phyloP scores from a whole-genome alignment of 2,113 vertebrate genomes.

The Channa maculata region DNA sequence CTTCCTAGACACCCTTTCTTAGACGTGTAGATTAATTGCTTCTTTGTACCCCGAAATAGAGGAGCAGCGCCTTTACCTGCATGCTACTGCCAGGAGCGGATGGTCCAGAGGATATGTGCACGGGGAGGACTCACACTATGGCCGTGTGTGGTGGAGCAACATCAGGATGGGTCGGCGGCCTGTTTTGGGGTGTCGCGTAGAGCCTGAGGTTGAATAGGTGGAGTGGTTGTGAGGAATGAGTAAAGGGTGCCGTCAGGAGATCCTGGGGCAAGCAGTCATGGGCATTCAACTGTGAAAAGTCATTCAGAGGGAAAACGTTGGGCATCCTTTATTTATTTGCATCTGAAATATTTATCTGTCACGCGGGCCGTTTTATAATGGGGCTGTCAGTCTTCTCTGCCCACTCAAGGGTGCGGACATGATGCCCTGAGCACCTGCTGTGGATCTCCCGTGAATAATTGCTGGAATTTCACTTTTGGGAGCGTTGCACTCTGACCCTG shows the following conservation, averaged over 20 bases:
- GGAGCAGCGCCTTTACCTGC: slow-evolving; percentile 82
- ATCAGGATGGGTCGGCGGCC: slow-evolving; percentile 54
- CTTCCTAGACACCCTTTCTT: slow-evolving; percentile 75
- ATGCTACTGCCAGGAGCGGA: slow-evolving; percentile 65
- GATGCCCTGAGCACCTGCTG: slow-evolving; percentile 83
- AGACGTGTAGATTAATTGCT: slow-evolving; percentile 85
- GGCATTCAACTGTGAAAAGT: slow-evolving; percentile 91
- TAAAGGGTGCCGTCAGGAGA: slow-evolving; percentile 82
- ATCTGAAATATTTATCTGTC: slow-evolving; percentile 99
- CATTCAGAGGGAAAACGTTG: slow-evolving; percentile 91
- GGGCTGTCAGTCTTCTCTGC: slow-evolving; percentile 91
- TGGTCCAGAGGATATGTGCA: slow-evolving; percentile 50
- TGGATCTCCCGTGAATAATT: slow-evolving; percentile 87
- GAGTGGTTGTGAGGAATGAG: slow-evolving; percentile 49
- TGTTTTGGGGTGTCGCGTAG: slow-evolving; percentile 62
- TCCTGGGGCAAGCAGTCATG: slow-evolving; percentile 86
- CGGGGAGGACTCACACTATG: slow-evolving; percentile 14
- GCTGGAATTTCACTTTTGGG: slow-evolving; percentile 88
- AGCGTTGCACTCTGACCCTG: slow-evolving; percentile 79
- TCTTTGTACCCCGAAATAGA: slow-evolving; percentile 86
- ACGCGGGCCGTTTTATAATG: slow-evolving; percentile 93
- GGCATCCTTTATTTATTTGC: slow-evolving; percentile 99
- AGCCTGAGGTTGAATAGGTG: slow-evolving; percentile 60
- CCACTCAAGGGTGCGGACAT: slow-evolving; percentile 85
- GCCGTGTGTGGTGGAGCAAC: slow-evolving; percentile 20